phyloP scores from a whole-genome alignment of 2,113 vertebrate species.

The Clupea harengus region DNA sequence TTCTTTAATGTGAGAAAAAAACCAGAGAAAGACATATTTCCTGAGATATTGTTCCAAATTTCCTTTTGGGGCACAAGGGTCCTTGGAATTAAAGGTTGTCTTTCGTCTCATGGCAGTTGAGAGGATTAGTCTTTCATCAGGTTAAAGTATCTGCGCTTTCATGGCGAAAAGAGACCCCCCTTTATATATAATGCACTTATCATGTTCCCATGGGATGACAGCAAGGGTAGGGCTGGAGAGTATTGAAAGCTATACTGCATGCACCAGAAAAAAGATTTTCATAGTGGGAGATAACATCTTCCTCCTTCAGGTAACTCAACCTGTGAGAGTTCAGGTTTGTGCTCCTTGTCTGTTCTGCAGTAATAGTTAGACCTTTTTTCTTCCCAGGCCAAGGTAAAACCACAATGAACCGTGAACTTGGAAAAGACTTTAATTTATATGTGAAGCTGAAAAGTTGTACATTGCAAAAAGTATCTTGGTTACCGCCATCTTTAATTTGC shows the following conservation, averaged over 20 bases:
- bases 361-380: background rate
- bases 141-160: background rate
- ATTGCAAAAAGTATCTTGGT: background rate
- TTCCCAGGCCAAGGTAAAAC: background rate
- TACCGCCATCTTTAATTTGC: background rate
- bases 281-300: slow-evolving; percentile 25
- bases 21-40: background rate
- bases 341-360: background rate
- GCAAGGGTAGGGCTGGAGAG: background rate
- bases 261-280: slow-evolving; percentile 25
- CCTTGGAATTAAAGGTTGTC: slow-evolving; percentile 1
- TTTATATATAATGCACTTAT: slow-evolving; percentile 8
- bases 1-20: slow-evolving; percentile 2
- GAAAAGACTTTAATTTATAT: background rate
- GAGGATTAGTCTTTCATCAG: slow-evolving; percentile 18
- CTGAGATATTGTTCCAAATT: slow-evolving; percentile 20
- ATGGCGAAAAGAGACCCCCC: background rate
- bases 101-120: slow-evolving; percentile 4
- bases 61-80: slow-evolving; percentile 21
- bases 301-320: slow-evolving; percentile 9
- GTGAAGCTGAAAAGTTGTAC: background rate
- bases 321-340: background rate
- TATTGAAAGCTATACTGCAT: slow-evolving; percentile 6
- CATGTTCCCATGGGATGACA: background rate
- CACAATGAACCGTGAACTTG: background rate